phyloP scores from a whole-genome alignment of 2,113 vertebrate species.

The Coptodon rendalli region DNA sequence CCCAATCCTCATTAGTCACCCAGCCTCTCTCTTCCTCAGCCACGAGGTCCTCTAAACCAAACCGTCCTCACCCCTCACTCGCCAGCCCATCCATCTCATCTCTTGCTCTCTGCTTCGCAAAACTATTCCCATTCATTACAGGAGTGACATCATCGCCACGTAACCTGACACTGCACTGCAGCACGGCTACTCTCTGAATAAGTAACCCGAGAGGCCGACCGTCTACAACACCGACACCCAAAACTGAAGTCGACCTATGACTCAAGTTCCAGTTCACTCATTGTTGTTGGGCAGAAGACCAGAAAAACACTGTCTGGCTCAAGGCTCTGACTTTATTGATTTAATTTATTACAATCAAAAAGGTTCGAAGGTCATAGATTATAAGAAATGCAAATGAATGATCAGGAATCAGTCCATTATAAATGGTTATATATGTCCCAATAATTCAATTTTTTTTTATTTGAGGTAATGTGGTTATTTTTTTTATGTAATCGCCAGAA shows the following conservation, averaged over 20 bases:
- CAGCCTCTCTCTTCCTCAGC: not conserved
- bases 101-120: not conserved
- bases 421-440: not conserved
- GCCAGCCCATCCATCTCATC: not conserved
- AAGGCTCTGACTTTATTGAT: not conserved
- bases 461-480: not conserved
- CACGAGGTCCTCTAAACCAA: not conserved
- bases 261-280: not conserved
- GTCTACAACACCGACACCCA: not conserved
- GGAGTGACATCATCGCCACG: constrained; percentile 8
- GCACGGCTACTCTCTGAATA: not conserved
- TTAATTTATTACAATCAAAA: not conserved
- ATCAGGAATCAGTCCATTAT: not conserved
- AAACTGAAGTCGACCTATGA: not conserved
- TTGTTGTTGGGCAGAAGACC: not conserved
- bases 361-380: not conserved
- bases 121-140: not conserved
- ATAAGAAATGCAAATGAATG: not conserved
- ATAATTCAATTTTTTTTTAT: not conserved
- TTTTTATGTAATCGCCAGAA: not conserved
- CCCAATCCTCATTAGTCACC: not conserved
- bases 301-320: not conserved
- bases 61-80: not conserved
- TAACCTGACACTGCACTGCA: not conserved
- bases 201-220: not conserved